Conservation (phyloP, 2,797 vertebrate genomes). For the Anisognathus igniventris region DNA sequence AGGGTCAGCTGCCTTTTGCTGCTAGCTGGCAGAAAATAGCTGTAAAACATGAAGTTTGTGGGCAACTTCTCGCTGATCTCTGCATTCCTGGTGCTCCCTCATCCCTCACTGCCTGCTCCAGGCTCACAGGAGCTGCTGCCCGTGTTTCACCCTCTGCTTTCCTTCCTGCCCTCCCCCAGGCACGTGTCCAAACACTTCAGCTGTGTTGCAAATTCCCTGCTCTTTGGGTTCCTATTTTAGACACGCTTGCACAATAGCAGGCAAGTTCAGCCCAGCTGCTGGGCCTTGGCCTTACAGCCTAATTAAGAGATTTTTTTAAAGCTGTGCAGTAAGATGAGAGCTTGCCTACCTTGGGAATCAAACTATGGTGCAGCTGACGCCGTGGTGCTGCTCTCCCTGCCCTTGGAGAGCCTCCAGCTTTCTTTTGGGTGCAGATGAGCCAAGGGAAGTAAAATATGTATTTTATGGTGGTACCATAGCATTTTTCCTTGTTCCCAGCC, state of each 20-base stretch:
- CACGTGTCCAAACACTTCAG: not conserved
- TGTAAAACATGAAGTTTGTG: fast-evolving
- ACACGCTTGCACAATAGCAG: not conserved
- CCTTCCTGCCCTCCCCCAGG: not conserved
- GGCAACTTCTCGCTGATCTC: not conserved
- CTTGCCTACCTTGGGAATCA: not conserved
- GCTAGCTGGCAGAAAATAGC: not conserved
- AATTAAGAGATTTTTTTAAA: not conserved
- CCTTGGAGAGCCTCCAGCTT: not conserved
- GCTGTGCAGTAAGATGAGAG: not conserved
- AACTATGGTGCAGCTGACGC: not conserved
- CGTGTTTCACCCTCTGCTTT: not conserved
- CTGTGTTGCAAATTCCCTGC: not conserved
- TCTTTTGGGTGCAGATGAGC: not conserved
- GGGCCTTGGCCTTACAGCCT: not conserved
- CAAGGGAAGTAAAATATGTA: not conserved
- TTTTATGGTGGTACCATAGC: fast-evolving
- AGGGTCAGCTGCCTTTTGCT: not conserved
- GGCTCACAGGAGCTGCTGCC: not conserved
- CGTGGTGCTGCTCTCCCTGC: not conserved
- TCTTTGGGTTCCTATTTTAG: not conserved
- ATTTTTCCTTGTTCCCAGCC: not conserved
- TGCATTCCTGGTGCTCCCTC: not conserved
- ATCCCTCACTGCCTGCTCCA: fast-evolving
- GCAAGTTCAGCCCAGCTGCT: not conserved